A percentile compares a stretch with the other conserved stretches of the same genome.
Conservation (phyloP, 2,113 vertebrate species). For the Nettapus auritus region DNA sequence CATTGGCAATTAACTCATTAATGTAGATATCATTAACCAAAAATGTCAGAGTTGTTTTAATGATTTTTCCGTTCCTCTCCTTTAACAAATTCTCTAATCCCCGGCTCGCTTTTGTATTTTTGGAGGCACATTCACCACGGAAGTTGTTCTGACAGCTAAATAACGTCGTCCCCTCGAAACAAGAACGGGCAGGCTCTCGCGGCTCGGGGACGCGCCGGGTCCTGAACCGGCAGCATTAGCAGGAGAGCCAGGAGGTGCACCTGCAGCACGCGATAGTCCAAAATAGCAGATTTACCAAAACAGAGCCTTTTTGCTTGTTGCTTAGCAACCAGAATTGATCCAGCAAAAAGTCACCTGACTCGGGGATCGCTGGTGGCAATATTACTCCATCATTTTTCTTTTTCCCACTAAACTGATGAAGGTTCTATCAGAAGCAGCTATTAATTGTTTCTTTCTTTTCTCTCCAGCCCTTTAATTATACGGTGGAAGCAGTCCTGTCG, state of each 20-base stretch:
- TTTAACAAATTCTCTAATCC: conserved; percentile 52
- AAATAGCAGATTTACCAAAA: conserved; percentile 75
- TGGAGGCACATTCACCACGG: not conserved
- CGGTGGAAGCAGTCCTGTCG: conserved; percentile 6
- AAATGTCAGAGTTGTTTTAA: conserved; percentile 68
- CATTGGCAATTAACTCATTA: conserved; percentile 79
- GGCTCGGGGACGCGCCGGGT: not conserved
- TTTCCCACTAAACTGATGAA: conserved; percentile 75
- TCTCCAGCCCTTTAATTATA: conserved; percentile 63
- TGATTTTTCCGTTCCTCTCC: conserved; percentile 61
- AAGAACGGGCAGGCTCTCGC: not conserved
- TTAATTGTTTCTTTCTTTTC: conserved; percentile 75
- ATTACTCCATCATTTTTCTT: conserved; percentile 83
- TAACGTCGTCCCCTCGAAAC: not conserved
- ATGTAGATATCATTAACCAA: conserved; percentile 78
- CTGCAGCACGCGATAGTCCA: conserved; percentile 58
- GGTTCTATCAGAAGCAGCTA: conserved; percentile 67
- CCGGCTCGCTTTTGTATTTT: conserved; percentile 31
- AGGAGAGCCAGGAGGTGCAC: conserved; percentile 28
- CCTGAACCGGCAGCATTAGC: not conserved
- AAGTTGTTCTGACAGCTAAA: conserved; percentile 50
- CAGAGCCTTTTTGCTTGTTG: conserved; percentile 74
- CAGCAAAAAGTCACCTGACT: conserved; percentile 79
- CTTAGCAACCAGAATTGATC: conserved; percentile 84
- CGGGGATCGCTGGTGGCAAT: conserved; percentile 82